A percentile compares a stretch with the other conserved stretches of the same genome.
phyloP scores from a whole-genome alignment of 2,888 invertebrate species.

The Mycalesis mineus region DNA sequence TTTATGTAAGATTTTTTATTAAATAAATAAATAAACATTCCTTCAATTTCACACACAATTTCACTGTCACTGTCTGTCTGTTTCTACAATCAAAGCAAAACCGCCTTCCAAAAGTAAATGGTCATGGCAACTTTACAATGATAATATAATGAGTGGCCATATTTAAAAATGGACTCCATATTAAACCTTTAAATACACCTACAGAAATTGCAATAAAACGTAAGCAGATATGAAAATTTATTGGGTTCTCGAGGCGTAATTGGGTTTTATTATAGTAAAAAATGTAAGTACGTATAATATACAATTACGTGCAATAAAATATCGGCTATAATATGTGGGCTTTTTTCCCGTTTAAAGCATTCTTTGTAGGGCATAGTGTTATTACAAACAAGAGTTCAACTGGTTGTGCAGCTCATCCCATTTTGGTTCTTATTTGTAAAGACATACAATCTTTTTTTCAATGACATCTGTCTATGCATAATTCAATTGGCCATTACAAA shows the following conservation, averaged over 20 bases:
- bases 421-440: background rate
- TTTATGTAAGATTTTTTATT: too few relatives aligned
- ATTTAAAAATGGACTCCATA: background rate
- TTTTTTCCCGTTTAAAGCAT: constrained; percentile 29
- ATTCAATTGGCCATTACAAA: background rate
- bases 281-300: constrained; percentile 26
- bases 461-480: background rate
- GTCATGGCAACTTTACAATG: too few relatives aligned
- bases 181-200: constrained; percentile 9
- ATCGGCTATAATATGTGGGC: constrained; percentile 27
- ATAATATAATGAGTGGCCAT: background rate
- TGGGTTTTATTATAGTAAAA: constrained; percentile 28
- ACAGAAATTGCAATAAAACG: constrained; percentile 25
- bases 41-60: too few relatives aligned
- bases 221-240: constrained; percentile 27
- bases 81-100: too few relatives aligned
- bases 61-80: too few relatives aligned
- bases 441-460: background rate
- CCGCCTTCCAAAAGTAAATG: too few relatives aligned
- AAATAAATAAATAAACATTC: too few relatives aligned
- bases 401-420: background rate
- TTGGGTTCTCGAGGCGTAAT: constrained; percentile 26
- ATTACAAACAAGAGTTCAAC: constrained; percentile 3
- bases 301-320: constrained; percentile 29
- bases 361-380: constrained; percentile 27